These are phyloP conservation scores for Typhlichthys eigenmanni DNA, from an alignment of 2,797 vertebrate species.

Conservation along the genomic window DNA sequence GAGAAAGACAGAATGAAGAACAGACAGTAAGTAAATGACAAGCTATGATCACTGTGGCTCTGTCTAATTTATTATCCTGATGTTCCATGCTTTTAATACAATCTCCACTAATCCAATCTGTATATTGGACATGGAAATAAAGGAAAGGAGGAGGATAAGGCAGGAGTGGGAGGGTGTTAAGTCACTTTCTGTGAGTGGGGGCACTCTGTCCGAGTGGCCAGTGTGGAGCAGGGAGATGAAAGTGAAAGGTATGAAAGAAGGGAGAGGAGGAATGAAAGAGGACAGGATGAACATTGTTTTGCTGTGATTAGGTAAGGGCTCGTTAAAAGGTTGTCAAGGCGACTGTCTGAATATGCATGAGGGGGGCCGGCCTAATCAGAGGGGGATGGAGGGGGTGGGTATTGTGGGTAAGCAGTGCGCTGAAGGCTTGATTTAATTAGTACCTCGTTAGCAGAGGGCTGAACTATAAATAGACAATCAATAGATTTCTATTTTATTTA, in stretches of 20 bases:
- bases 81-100: constrained; percentile 96
- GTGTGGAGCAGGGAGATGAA: constrained; percentile 57
- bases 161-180: constrained; percentile 78
- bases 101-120: constrained; percentile 99
- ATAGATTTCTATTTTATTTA: background rate
- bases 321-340: constrained; percentile 96
- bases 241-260: constrained; percentile 25
- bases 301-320: constrained; percentile 96
- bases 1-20: constrained; percentile 26
- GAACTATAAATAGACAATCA: constrained; percentile 64
- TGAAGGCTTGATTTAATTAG: constrained; percentile 99
- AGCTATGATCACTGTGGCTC: constrained; percentile 90
- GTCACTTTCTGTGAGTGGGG: constrained; percentile 90
- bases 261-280: constrained; percentile 64
- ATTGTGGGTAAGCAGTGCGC: constrained; percentile 82
- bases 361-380: constrained; percentile 88
- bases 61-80: constrained; percentile 92
- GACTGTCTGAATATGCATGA: constrained; percentile 96
- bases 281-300: constrained; percentile 98
- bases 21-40: constrained; percentile 85
- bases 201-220: constrained; percentile 79
- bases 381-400: constrained; percentile 83
- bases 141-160: constrained; percentile 50
- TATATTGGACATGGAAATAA: constrained; percentile 91
- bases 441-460: constrained; percentile 87